Conservation (phyloP, 2,113 vertebrate species). For the Leucosticte australis region DNA sequence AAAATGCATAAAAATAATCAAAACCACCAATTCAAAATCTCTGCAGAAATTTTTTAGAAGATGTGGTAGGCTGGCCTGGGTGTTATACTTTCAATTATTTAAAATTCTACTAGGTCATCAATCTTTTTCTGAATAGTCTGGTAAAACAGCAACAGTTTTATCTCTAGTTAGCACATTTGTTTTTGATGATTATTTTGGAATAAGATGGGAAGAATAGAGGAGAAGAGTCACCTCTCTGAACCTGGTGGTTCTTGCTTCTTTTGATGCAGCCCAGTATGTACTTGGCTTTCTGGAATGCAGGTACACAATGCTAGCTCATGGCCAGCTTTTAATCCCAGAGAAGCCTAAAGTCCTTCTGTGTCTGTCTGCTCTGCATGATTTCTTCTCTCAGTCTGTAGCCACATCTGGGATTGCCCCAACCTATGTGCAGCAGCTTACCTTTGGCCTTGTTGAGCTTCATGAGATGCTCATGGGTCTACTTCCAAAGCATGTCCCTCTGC, state of each 20-base stretch:
- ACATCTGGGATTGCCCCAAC: neutral
- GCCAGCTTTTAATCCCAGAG: neutral
- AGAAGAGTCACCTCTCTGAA: neutral
- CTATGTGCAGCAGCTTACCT: neutral
- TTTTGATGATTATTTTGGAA: neutral
- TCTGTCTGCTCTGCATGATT: neutral
- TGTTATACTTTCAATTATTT: neutral
- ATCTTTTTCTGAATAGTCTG: neutral
- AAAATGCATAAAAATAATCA: neutral
- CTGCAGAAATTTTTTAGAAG: neutral
- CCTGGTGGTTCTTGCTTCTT: neutral
- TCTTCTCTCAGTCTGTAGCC: neutral
- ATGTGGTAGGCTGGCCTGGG: neutral
- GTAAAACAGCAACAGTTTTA: neutral
- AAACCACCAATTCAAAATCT: neutral
- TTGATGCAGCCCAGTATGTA: neutral
- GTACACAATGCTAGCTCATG: neutral
- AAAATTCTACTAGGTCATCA: neutral
- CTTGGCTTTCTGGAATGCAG: neutral
- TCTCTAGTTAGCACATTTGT: neutral
- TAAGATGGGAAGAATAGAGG: neutral
- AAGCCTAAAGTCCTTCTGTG: neutral
- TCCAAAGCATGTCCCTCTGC: neutral
- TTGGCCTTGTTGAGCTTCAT: neutral
- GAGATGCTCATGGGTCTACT: fast-evolving